Percentiles rank a stretch among this genome's conserved stretches.
Conservation (phyloP, 2,113 vertebrate species). For the Petaurus breviceps region DNA sequence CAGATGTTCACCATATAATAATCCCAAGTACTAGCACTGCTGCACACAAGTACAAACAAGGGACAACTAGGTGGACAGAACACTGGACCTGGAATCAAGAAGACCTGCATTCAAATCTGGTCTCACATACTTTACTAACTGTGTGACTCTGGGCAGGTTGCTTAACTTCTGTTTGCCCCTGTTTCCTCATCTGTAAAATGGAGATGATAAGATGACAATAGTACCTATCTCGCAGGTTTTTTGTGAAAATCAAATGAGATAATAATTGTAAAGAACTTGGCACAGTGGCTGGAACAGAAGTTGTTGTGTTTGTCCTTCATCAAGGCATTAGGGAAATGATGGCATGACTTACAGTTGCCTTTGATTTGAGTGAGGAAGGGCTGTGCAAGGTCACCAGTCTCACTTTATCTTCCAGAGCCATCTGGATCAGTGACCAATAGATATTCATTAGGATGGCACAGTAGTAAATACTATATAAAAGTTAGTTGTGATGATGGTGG, state of each 20-base stretch:
- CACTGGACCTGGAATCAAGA: background rate
- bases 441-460: background rate
- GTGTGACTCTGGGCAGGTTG: background rate
- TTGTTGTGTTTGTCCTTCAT: too few relatives aligned
- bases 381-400: too few relatives aligned
- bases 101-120: background rate
- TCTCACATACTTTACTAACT: background rate
- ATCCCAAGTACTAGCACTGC: slow-evolving; percentile 61
- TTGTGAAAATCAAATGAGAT: background rate
- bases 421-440: too few relatives aligned
- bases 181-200: background rate
- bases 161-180: background rate
- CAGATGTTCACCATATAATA: slow-evolving; percentile 68
- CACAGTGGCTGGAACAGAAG: background rate
- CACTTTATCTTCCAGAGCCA: too few relatives aligned
- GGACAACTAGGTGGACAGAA: background rate
- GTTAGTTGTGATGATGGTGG: background rate
- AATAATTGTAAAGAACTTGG: background rate
- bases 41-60: background rate
- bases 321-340: too few relatives aligned
- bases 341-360: too few relatives aligned
- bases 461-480: background rate
- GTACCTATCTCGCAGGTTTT: background rate
- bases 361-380: too few relatives aligned
- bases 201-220: background rate